Evolutionary conservation across 2,888 invertebrate genomes (phyloP).

Genomic region (Cryptus viduatorius): DNA sequence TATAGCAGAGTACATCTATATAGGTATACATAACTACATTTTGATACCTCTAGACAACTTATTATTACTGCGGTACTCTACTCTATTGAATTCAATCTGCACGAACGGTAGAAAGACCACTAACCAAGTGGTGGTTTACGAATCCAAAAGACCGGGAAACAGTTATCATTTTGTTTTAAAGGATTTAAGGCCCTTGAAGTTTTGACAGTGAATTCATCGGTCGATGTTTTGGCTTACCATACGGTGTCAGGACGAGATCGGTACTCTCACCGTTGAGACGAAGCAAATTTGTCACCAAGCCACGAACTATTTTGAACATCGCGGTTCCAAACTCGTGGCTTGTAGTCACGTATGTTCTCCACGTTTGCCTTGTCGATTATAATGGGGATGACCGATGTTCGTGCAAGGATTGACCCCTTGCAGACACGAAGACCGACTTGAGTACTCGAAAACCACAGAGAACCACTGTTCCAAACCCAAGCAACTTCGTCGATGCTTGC

Average conservation of each 20-base stretch:
- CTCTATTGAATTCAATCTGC: no score
- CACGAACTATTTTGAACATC: slow-evolving; percentile 6
- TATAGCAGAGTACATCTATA: neutral
- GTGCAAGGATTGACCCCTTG: slow-evolving; percentile 50
- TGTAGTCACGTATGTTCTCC: slow-evolving; percentile 29
- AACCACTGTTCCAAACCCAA: slow-evolving; percentile 39
- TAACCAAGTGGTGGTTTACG: no score
- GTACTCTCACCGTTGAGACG: slow-evolving; percentile 17
- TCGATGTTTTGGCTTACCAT: neutral
- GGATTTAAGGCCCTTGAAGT: no score
- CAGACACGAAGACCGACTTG: slow-evolving; percentile 37
- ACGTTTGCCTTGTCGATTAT: slow-evolving; percentile 37
- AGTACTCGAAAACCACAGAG: slow-evolving; percentile 51
- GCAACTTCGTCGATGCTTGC: slow-evolving; percentile 2
- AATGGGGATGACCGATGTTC: slow-evolving; percentile 58
- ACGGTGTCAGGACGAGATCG: neutral
- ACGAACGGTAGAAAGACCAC: no score
- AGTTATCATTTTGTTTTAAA: no score
- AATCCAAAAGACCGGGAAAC: no score
- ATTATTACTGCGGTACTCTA: no score
- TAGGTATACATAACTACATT: neutral
- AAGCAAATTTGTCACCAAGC: slow-evolving; percentile 5
- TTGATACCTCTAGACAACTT: neutral
- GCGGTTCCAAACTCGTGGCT: slow-evolving; percentile 15
- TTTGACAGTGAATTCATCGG: no score